A percentile compares a stretch with the other conserved stretches of the same genome.
Conservation (phyloP, 2,888 invertebrate genomes). For the Drosophila flavopinicola region DNA sequence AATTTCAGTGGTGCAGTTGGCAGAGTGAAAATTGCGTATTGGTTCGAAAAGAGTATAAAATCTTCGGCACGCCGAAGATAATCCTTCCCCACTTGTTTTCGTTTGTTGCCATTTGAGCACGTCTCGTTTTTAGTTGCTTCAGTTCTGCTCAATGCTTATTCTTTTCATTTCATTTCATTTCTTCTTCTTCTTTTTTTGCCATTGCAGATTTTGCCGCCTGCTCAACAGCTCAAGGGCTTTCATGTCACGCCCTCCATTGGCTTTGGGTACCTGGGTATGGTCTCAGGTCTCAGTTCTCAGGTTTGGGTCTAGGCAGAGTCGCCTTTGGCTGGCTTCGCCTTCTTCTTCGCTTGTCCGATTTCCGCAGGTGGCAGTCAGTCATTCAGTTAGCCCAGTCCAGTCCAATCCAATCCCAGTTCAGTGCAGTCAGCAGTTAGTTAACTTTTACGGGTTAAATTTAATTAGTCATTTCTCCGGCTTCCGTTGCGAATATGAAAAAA, state of each 20-base stretch:
- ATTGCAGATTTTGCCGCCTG: constrained; percentile 10
- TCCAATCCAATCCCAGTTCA: too few relatives aligned
- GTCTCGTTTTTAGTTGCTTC: constrained; percentile 47
- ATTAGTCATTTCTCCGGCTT: constrained; percentile 75
- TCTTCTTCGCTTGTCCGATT: constrained; percentile 62
- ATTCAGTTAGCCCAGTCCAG: constrained; percentile 36
- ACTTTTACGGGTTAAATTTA: constrained; percentile 75
- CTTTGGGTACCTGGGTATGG: too few relatives aligned
- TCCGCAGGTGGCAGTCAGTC: constrained; percentile 34
- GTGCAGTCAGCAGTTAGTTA: constrained; percentile 52
- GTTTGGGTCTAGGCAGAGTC: constrained; percentile 26
- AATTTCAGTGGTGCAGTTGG: too few relatives aligned
- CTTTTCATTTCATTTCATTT: too few relatives aligned
- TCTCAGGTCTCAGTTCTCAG: constrained; percentile 9
- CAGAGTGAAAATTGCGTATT: too few relatives aligned
- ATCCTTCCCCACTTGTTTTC: too few relatives aligned
- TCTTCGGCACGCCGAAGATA: too few relatives aligned
- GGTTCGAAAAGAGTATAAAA: too few relatives aligned
- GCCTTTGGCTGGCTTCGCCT: constrained; percentile 56
- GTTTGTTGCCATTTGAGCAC: constrained; percentile 58
- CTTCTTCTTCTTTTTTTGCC: constrained; percentile 11
- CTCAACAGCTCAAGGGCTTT: constrained; percentile 64
- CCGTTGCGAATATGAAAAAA: constrained; percentile 45
- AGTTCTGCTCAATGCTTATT: constrained; percentile 17
- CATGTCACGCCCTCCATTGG: constrained; percentile 57